Evolutionary conservation across 2,888 invertebrate species (phyloP).

Genomic region (Microctonus brassicae): DNA sequence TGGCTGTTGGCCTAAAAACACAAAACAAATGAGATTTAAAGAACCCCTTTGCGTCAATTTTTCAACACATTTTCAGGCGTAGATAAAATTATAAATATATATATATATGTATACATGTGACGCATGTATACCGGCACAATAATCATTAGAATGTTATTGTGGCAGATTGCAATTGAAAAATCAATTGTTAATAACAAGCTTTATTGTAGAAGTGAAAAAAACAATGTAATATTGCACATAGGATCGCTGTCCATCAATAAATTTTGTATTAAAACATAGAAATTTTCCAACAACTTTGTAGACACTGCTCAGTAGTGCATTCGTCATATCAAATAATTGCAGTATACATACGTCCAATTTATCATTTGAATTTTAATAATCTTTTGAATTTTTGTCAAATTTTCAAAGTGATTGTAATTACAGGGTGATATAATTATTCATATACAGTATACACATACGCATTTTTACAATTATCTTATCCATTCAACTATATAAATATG

Average conservation of each 20-base stretch:
- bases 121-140: slow-evolving; percentile 21
- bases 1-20: slow-evolving; percentile 22
- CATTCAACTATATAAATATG: not conserved
- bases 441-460: not conserved
- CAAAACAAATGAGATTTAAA: slow-evolving; percentile 24
- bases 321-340: not conserved
- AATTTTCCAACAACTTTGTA: slow-evolving; percentile 24
- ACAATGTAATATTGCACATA: slow-evolving; percentile 14
- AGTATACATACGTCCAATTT: slow-evolving; percentile 10
- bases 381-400: not conserved
- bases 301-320: not conserved
- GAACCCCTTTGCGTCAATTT: slow-evolving; percentile 62
- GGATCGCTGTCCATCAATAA: not conserved
- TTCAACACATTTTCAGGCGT: slow-evolving; percentile 52
- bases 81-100: slow-evolving; percentile 14
- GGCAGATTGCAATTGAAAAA: slow-evolving; percentile 9
- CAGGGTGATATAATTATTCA: slow-evolving; percentile 21
- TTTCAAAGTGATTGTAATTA: not conserved
- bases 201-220: not conserved
- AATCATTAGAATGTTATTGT: slow-evolving; percentile 8
- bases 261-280: not conserved
- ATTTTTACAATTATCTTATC: not conserved
- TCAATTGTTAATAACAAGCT: slow-evolving; percentile 11
- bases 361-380: not conserved
- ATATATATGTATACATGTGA: not conserved